Base-by-base conservation (phyloP, 2,888 invertebrate genomes). In the Drosophila recens region DNA sequence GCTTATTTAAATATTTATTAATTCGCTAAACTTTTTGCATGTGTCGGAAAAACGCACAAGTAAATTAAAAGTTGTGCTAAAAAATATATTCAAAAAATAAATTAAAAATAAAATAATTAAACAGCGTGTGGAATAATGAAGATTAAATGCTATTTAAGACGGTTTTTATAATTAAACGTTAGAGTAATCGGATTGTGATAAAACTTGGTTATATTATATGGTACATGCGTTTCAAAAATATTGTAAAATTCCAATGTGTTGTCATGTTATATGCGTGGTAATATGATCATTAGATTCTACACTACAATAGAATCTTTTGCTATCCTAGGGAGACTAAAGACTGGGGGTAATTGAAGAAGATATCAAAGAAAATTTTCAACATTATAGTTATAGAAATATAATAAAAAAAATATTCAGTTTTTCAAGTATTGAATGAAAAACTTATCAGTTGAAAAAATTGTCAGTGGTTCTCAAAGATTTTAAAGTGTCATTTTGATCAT, bases 1-100 rank as follows among this genome's bases (percentile, higher is more conserved):
- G 43, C 40, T 61, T 58, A 61, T 76, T 75, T 51, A 69, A 76
- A 80, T 76, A 77, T 80, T 80, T 79, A 69, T 72, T 80, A 66
- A 80, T 72, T 77, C 65, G 59, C 58, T 61, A 52, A 58, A 58
- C 56, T 57, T 57, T 56, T 45, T 45, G 45, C 56, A 36, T 34
- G 34, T 57, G 48, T 62, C 62, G 61, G 15, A 62, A 54, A 57
- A 62, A 62, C 45, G 45, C 59, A 45, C 59, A 46, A 58, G 10
- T 67, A 67, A 75, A 78, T 75, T 73, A 75, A 73, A 75, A 78
- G 45, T 68, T 57, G 62, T 59, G 53, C 53, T 49, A 9, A 53
- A 53, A 38, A 45, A 33, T n/a, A 42, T 33, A 42, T 33, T 4
- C 4, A 34, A 13, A 34, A 49, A 34, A 49, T 17, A 49, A 17